Conservation (phyloP, 2,888 invertebrate genomes). For the Rotaria magnacalcarata region DNA sequence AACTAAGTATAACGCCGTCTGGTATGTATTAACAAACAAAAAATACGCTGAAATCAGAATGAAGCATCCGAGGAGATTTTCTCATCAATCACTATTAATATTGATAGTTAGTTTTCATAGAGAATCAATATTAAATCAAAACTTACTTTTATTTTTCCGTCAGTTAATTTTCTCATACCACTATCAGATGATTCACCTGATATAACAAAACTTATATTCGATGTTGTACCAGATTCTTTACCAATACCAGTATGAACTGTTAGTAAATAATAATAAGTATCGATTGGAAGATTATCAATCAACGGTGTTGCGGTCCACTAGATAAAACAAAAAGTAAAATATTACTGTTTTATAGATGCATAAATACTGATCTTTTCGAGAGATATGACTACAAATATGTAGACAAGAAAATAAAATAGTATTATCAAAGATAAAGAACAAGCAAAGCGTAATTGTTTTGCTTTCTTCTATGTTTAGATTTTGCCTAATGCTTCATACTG, state of each 20-base stretch:
- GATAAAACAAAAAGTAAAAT: neutral
- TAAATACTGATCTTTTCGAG: no score
- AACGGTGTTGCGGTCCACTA: slow-evolving; percentile 60
- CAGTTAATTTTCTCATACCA: slow-evolving; percentile 54
- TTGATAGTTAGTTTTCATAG: neutral
- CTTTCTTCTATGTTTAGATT: no score
- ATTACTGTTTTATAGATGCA: no score
- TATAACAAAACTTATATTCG: slow-evolving; percentile 55
- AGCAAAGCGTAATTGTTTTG: no score
- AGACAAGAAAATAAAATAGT: no score
- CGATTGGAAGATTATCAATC: slow-evolving; percentile 60
- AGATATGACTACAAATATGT: neutral
- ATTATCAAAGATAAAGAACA: no score
- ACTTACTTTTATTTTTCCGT: slow-evolving; percentile 56
- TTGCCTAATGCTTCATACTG: no score
- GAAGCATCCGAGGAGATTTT: neutral
- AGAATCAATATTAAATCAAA: no score
- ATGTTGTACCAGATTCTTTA: slow-evolving; percentile 54
- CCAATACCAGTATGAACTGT: slow-evolving; percentile 59
- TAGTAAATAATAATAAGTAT: slow-evolving; percentile 60
- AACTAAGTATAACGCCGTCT: no score
- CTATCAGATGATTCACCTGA: slow-evolving; percentile 57
- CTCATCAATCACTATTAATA: neutral
- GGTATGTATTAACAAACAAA: no score
- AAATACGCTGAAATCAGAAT: no score